Evolutionary conservation across 1,140 invertebrate genomes (phyloP), one percentile per base, ranked within the genome.

Genomic region (Cydia splendana): DNA sequence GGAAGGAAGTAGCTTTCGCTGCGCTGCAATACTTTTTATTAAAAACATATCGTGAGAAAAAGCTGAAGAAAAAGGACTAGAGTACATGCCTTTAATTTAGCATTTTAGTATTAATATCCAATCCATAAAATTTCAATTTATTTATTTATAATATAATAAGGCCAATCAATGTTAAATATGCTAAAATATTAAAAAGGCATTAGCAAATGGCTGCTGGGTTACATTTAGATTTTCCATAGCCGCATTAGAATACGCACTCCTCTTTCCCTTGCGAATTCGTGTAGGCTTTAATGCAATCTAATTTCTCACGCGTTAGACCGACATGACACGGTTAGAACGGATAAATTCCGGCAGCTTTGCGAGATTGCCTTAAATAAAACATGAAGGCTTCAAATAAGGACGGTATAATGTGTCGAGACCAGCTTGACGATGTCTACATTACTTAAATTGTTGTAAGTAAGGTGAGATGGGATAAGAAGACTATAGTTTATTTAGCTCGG

Each of bases 351-450:
- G n/a, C 53, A 57, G 65, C 34, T 15, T 67, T 69, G 65, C 3
- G 65, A 69, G 65, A 69, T 69, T 69, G 65, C 65, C 65, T 69
- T 69, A 38, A 69, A 69, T 69, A 69, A 69, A 69, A 69, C 28
- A 69, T 69, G 34, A 38, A 69, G 28, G 65, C 5, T 69, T 69
- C 30, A 69, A 53, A 57, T 57, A 57, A 48, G 45, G 45, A 48
- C 45, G 45, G n/a, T n/a, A 57, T 48, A 48, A 15, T 57, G 53
- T 18, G 0, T 7, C 5, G n/a, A 57, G 45, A 48, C 45, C n/a
- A 57, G n/a, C 53, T 57, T 57, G n/a, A 18, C n/a, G n/a, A 20
- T 57, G 53, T 18, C 53, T 57, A 53, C 0, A n/a, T 18, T 6
- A n/a, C n/a, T n/a, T n/a, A 18, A 53, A 12, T 53, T 53, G n/a